Percentiles rank a stretch among this genome's conserved stretches.
These are phyloP conservation scores for Carlito syrichta DNA, from an alignment of 2,113 vertebrate species.

Conservation along the genomic window DNA sequence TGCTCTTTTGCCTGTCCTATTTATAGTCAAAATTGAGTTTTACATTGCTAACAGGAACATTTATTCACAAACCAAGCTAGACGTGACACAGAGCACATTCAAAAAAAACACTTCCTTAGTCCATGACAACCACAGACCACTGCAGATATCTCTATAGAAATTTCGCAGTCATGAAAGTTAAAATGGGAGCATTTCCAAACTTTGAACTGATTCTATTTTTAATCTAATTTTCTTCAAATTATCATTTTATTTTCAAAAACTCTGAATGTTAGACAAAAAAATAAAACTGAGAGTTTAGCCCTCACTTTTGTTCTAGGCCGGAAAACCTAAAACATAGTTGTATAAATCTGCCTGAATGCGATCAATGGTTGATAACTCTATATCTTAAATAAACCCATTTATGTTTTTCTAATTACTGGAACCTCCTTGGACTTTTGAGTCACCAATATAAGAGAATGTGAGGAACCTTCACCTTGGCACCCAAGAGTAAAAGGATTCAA, in stretches of 20 bases:
- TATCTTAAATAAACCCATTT: not conserved
- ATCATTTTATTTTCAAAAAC: not conserved
- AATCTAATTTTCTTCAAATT: not conserved
- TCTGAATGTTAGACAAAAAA: not conserved
- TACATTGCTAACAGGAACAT: not conserved
- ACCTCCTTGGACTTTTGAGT: not conserved
- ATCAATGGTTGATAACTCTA: not conserved
- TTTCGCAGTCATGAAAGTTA: not conserved
- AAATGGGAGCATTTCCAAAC: not conserved
- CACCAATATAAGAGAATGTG: not conserved
- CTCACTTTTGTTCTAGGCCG: not conserved
- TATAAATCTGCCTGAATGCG: not conserved
- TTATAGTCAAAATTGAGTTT: not conserved
- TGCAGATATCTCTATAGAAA: not conserved
- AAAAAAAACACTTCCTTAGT: not conserved
- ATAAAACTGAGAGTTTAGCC: not conserved
- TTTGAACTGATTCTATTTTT: not conserved
- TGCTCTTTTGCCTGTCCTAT: not conserved
- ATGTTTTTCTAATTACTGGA: not conserved
- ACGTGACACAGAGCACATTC: not conserved
- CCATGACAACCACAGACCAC: not conserved
- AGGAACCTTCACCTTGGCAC: not conserved
- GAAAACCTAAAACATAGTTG: not conserved
- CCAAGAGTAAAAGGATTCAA: not conserved
- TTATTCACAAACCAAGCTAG: slow-evolving; percentile 23